These are phyloP conservation scores for Eristalinus sepulchralis DNA, from an alignment of 2,888 invertebrate species.

Conservation along the genomic window DNA sequence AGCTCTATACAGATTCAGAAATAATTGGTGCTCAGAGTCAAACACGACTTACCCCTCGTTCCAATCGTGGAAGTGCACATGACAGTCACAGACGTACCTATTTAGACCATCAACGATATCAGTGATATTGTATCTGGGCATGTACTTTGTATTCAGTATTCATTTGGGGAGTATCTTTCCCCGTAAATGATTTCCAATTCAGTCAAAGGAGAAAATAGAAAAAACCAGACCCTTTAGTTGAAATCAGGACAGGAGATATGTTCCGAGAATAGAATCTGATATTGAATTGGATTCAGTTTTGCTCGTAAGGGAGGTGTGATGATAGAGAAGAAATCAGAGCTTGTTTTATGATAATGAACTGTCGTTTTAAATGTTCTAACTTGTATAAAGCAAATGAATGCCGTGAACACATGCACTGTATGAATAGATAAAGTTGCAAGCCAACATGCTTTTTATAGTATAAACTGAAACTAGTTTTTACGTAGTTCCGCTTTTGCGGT, in stretches of 20 bases:
- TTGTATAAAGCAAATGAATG: no score
- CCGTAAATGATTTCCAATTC: background rate
- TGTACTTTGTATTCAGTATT: background rate
- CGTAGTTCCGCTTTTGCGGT: no score
- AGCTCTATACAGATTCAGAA: background rate
- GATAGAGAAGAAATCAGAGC: no score
- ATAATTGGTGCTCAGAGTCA: background rate
- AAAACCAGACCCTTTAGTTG: background rate
- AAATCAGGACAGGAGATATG: background rate
- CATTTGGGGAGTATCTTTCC: background rate
- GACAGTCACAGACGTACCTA: background rate
- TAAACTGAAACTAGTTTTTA: no score
- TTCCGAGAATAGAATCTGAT: background rate
- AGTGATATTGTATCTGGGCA: background rate
- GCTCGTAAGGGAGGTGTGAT: background rate
- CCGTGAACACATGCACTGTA: no score
- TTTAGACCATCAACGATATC: background rate
- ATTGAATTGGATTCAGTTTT: background rate
- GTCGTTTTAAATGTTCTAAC: no score
- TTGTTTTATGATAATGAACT: no score
- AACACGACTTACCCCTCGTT: background rate
- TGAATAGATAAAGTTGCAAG: no score
- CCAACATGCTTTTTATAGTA: no score
- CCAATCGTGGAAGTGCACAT: background rate
- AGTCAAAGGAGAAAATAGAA: background rate